Percentiles rank a stretch among this genome's conserved stretches.
phyloP scores from a whole-genome alignment of 2,113 vertebrate genomes.

The Picathartes gymnocephalus region DNA sequence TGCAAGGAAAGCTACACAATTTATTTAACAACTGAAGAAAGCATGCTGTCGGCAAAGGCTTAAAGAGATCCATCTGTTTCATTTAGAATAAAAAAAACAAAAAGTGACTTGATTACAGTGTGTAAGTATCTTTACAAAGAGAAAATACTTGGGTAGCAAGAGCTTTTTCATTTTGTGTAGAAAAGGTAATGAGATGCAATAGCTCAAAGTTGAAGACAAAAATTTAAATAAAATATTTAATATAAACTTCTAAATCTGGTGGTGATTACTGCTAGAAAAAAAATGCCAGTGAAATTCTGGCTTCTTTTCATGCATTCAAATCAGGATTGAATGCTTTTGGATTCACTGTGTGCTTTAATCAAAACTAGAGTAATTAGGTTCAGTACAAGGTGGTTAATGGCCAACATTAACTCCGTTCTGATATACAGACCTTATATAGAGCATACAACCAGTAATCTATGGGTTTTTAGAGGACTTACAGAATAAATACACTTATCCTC shows the following conservation, averaged over 20 bases:
- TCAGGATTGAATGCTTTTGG: background rate
- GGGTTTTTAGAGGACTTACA: background rate
- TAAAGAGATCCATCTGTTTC: slow-evolving; percentile 46
- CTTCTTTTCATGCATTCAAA: background rate
- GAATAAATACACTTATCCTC: background rate
- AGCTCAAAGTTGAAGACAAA: background rate
- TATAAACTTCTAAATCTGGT: background rate
- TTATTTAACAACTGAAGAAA: slow-evolving; percentile 17
- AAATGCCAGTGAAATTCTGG: background rate
- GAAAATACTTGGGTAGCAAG: background rate
- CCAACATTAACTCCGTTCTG: background rate
- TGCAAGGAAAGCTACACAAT: background rate
- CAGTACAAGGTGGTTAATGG: slow-evolving; percentile 11
- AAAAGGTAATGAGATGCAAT: background rate
- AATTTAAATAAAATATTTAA: slow-evolving; percentile 13
- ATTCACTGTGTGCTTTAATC: background rate
- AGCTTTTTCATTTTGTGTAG: background rate
- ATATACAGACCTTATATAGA: background rate
- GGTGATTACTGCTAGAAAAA: background rate
- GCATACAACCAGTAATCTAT: background rate
- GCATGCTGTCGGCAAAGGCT: background rate
- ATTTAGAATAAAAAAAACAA: slow-evolving; percentile 24
- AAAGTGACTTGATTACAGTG: slow-evolving; percentile 13
- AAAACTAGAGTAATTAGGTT: slow-evolving; percentile 25
- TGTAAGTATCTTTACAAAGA: background rate